Conservation (phyloP, 30 jellyfish, hydroid and myxozoan species). For the Turritopsis dohrnii region DNA sequence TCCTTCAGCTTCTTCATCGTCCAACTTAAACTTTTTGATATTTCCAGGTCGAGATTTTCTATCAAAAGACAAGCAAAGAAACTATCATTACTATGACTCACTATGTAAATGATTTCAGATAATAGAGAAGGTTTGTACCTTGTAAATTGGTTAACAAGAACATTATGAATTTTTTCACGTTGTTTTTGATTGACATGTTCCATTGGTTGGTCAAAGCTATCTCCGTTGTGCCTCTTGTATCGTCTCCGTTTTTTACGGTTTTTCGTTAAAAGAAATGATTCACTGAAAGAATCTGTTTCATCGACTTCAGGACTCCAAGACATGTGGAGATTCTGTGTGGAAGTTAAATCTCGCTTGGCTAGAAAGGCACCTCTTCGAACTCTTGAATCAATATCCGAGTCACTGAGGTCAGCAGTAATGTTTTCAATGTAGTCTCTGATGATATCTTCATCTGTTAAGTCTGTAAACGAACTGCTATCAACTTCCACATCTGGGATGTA, state of each 20-base stretch:
- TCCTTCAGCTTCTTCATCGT: neutral
- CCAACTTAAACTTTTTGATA: neutral
- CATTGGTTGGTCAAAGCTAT: slow-evolving; percentile 16
- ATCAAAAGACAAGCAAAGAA: no score
- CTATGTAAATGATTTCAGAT: no score
- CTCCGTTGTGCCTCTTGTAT: slow-evolving; percentile 22
- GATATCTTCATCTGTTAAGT: slow-evolving; percentile 79
- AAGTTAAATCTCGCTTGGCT: slow-evolving; percentile 26
- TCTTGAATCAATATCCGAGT: slow-evolving; percentile 73
- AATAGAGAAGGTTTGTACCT: neutral
- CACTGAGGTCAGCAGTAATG: slow-evolving; percentile 56
- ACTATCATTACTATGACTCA: no score
- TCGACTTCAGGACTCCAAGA: slow-evolving; percentile 85
- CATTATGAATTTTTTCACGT: slow-evolving; percentile 8
- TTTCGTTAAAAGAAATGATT: slow-evolving; percentile 25
- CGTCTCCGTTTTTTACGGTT: slow-evolving; percentile 23
- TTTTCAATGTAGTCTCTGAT: slow-evolving; percentile 75
- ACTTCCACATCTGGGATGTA: slow-evolving; percentile 20
- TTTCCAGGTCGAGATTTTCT: neutral
- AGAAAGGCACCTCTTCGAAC: slow-evolving; percentile 50
- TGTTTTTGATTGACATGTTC: slow-evolving; percentile 17
- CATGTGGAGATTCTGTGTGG: slow-evolving; percentile 27
- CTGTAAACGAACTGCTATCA: slow-evolving; percentile 59
- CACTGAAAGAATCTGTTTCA: slow-evolving; percentile 93
- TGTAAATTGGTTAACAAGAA: slow-evolving; percentile 10